These are phyloP conservation scores for Drosophila rufa DNA, from an alignment of 1,140 invertebrate species.

Conservation along the genomic window DNA sequence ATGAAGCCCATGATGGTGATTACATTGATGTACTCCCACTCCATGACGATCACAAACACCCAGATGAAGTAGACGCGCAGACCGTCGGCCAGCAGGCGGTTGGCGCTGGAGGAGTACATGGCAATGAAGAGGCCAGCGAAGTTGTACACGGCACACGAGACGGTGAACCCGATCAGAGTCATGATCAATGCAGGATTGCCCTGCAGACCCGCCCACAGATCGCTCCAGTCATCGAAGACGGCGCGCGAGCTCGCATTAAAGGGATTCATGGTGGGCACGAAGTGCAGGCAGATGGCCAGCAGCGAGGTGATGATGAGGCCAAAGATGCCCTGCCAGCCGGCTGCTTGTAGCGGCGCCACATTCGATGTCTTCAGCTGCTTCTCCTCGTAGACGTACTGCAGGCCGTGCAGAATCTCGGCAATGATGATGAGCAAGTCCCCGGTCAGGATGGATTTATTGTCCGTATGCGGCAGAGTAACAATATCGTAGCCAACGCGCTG, in stretches of 20 bases:
- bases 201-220: conserved; percentile 93
- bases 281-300: conserved; percentile 94
- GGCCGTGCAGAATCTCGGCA: conserved; percentile 95
- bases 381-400: conserved; percentile 98
- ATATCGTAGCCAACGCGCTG: conserved; percentile 85
- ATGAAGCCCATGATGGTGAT: conserved; percentile 92
- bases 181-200: conserved; percentile 85
- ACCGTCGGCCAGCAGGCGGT: conserved; percentile 96
- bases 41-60: conserved; percentile 90
- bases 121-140: conserved; percentile 98
- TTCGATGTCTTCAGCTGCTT: conserved; percentile 93
- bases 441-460: conserved; percentile 93
- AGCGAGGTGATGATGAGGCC: conserved; percentile 92
- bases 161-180: conserved; percentile 90
- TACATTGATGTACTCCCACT: conserved; percentile 93
- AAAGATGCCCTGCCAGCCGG: conserved; percentile 97
- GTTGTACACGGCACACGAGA: conserved; percentile 98
- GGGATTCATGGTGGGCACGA: conserved; percentile 90
- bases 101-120: conserved; percentile 96
- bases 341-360: conserved; percentile 91
- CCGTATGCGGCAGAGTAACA: conserved; percentile 50
- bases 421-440: conserved; percentile 97
- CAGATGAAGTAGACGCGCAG: conserved; percentile 96
- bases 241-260: conserved; percentile 92
- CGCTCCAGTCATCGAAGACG: conserved; percentile 94